Base-by-base conservation (phyloP, 2,113 vertebrate genomes). In the Machaerirhynchus nigripectus region DNA sequence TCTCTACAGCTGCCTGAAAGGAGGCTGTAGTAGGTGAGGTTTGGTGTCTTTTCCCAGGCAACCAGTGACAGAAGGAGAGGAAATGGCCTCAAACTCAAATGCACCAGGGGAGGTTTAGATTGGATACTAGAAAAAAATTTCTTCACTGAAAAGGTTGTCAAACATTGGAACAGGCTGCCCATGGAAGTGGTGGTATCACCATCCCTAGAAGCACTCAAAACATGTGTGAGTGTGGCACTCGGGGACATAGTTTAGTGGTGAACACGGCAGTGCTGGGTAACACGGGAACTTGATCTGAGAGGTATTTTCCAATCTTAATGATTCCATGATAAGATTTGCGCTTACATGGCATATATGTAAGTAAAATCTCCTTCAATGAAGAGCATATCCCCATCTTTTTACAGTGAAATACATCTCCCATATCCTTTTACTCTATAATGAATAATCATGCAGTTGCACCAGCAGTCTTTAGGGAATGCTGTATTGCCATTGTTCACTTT, bases 261-360 rank as follows among this genome's bases (percentile, higher is more conserved):
- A 39, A 24, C 9, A 52, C 0, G 0, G 15, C 15, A 65, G 20
- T 46, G 16, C 11, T 52, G n/a, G 20, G 10, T 35, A 11, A 47
- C 0, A 0, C 16, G 14, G 4, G 17, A 60, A 47, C 9, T 47
- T 21, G 28, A 35, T 22, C n/a, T 60, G 60, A 40, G 16, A n/a
- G 7, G 2, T 11, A 39, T 61, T n/a, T 67, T 31, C 13, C 46
- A 59, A 3, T 50, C 13, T 21, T 39, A 59, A 52, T 46, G 15
- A n/a, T 53, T 60, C 22, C 39, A 8, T 52, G 23, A 16, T 21
- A 60, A 53, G 52, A 44, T 27, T 64, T 87, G 4, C 21, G 8
- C 23, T 90, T 64, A 53, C 8, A 18, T 14, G 37, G 3, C 11
- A 26, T 23, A 11, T 31, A 30, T 40, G 31, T 69, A 39, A 69